Evolutionary conservation across 1,140 invertebrate species (phyloP), one percentile per base, ranked within the genome.

Genomic region (Brachionus calyciflorus): DNA sequence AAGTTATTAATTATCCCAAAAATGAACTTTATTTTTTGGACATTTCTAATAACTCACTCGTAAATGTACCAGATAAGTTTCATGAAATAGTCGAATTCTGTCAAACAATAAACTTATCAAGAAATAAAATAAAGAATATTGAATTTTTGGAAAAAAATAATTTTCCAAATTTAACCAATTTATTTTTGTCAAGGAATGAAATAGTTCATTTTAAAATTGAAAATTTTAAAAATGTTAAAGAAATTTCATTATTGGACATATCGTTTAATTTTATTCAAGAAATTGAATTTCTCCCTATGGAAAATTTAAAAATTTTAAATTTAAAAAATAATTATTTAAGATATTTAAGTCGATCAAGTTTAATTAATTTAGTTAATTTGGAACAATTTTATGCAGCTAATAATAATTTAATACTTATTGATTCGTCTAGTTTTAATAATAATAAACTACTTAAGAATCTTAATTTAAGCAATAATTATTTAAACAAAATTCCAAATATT

Each of bases 401-500:
- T 26, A 65, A 65, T 37, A 65, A 44, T 24, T 41, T 65, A 17
- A 14, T 44, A 12, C 19, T 24, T 3, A 6, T 60, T 3, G 55
- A 60, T n/a, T 60, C 55, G 19, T 60, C 55, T 0, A 33, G 28
- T 37, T 60, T 60, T 37, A 60, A 60, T 19, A 60, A 60, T 30
- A 60, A 60, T 28, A 37, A 26, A 19, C 10, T 12, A 9, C 14
- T 60, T 5, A 60, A 17, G 19, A 30, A 60, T 14, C 30, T 60
- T 33, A 28, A 17, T n/a, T 37, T 60, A n/a, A 60, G 37, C 10
- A 28, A 17, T 30, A 60, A 60, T 21, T 33, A 17, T 60, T 60
- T 60, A 33, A 33, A 26, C 28, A 60, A 33, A 65, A 65, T 65
- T 65, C 60, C 60, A 12, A 44, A 65, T 19, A 65, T 65, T 24